These are phyloP conservation scores for Cercopithecus mona DNA, from an alignment of 2,113 vertebrate species.

Conservation along the genomic window DNA sequence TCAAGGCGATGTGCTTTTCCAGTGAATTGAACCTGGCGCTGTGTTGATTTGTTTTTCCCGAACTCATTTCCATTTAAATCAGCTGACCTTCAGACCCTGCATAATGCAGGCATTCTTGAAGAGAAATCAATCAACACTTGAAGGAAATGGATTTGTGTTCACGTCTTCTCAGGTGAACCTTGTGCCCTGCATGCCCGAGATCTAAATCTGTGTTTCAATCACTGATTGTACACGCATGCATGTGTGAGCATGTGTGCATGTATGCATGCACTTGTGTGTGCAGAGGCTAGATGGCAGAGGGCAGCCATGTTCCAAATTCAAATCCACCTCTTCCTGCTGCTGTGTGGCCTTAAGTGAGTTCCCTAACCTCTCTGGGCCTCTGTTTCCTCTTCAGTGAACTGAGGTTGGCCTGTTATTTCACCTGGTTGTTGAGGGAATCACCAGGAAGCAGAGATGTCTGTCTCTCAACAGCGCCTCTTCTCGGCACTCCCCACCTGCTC, in stretches of 20 bases:
- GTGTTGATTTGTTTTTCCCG: constrained; percentile 6
- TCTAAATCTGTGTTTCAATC: background rate
- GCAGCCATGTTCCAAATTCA: background rate
- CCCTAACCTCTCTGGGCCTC: background rate
- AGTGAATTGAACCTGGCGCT: background rate
- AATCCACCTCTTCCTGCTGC: background rate
- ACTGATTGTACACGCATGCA: accelerated
- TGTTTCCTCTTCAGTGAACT: background rate
- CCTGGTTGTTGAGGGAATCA: background rate
- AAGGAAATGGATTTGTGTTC: constrained; percentile 5
- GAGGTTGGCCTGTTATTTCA: background rate
- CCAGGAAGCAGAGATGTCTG: too few species aligned
- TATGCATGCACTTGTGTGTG: accelerated
- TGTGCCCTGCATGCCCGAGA: background rate
- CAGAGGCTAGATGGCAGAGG: too few species aligned
- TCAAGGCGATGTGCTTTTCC: background rate
- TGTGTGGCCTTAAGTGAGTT: background rate
- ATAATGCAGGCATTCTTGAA: background rate
- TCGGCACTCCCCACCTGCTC: accelerated
- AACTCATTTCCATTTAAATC: constrained; percentile 50
- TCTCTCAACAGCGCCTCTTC: background rate
- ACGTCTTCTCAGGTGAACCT: background rate
- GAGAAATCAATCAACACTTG: constrained; percentile 12
- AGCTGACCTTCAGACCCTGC: constrained; percentile 5
- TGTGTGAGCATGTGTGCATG: accelerated